These are phyloP conservation scores for Psittacula derbiana DNA, from an alignment of 2,797 vertebrate genomes.

Conservation along the genomic window DNA sequence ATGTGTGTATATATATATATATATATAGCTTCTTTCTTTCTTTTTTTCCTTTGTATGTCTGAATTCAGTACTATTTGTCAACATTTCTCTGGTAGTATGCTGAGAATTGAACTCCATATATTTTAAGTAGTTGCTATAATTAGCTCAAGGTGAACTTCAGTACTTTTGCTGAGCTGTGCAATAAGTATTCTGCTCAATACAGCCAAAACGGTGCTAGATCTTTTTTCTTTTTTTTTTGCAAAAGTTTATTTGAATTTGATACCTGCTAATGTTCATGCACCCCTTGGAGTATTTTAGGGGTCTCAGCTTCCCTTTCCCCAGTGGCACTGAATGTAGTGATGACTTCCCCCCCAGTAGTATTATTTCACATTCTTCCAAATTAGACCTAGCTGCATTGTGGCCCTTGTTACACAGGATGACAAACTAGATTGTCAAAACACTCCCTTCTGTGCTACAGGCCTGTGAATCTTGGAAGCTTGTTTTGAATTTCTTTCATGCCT, in stretches of 20 bases:
- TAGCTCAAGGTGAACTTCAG: not conserved
- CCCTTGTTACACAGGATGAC: not conserved
- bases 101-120: not conserved
- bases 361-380: not conserved
- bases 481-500: conserved; percentile 33
- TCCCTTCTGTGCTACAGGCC: not conserved
- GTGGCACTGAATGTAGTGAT: not conserved
- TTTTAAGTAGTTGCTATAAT: not conserved
- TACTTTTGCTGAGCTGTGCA: not conserved
- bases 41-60: not conserved
- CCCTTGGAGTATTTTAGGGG: not conserved
- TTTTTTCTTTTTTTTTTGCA: not conserved
- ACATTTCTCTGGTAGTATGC: not conserved
- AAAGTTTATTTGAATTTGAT: not conserved
- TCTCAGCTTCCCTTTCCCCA: not conserved
- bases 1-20: too few relatives aligned
- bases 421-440: not conserved
- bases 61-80: not conserved
- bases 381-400: not conserved
- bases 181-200: not conserved
- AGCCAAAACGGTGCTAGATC: not conserved
- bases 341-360: not conserved
- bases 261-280: not conserved
- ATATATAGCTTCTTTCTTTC: too few relatives aligned
- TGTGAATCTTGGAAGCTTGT: not conserved